Conservation (phyloP, 2,797 vertebrate species). For the Malacoraja senta region DNA sequence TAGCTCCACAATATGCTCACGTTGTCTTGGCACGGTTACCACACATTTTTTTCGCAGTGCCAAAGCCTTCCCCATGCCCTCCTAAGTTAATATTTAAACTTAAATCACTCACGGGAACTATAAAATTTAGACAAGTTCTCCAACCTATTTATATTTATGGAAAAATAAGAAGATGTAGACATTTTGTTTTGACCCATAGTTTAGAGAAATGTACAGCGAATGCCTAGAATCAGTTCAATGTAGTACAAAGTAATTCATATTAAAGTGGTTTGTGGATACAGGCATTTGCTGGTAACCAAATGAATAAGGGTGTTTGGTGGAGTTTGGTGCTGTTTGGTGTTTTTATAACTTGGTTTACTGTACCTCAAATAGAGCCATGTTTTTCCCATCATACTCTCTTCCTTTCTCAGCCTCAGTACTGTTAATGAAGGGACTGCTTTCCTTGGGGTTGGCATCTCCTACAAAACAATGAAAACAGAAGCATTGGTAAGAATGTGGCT, state of each 20-base stretch:
- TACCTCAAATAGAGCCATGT: slow-evolving; percentile 99
- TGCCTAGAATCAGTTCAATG: too few species aligned
- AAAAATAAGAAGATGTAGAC: background rate
- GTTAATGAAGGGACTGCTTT: slow-evolving; percentile 98
- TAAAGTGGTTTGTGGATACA: background rate
- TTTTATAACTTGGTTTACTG: background rate
- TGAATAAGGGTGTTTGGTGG: background rate
- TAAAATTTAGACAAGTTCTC: background rate
- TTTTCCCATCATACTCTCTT: slow-evolving; percentile 86
- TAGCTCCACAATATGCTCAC: background rate
- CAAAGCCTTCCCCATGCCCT: background rate
- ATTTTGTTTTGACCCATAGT: too few species aligned
- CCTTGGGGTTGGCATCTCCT: slow-evolving; percentile 96
- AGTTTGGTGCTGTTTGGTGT: background rate
- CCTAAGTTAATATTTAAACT: background rate
- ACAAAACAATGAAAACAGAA: slow-evolving; percentile 32
- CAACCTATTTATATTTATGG: background rate
- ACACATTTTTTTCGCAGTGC: background rate
- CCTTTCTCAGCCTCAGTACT: slow-evolving; percentile 89
- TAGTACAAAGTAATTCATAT: too few species aligned
- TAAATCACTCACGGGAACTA: background rate
- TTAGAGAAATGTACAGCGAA: too few species aligned
- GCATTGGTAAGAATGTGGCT: background rate
- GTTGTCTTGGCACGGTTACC: background rate
- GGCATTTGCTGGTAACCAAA: background rate